Base-by-base conservation (phyloP, 2,888 invertebrate genomes). In the Bugula neritina region DNA sequence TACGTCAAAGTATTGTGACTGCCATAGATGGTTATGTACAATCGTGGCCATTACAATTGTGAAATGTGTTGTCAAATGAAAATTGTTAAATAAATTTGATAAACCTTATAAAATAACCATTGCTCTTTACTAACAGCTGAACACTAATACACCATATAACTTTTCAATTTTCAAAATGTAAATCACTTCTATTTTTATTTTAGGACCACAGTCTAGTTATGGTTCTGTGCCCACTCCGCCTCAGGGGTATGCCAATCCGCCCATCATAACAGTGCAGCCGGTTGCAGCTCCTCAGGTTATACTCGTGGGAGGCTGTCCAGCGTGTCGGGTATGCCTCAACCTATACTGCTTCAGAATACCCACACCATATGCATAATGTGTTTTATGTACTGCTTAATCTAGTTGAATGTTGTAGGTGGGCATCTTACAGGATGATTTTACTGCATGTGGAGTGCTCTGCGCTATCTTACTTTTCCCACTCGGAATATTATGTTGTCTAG, bases 381-480 rank as follows among this genome's bases (percentile, higher is more conserved):
- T n/a, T n/a, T n/a, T n/a, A n/a, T n/a, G n/a, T n/a, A n/a, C n/a
- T n/a, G n/a, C n/a, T n/a, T n/a, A n/a, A n/a, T n/a, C n/a, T n/a
- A n/a, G 29, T 27, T 69, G 21, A 3, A 17, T 17, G n/a, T 77
- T 78, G 21, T 79, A 88, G 88, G 85, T 93, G 73, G 94, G 94
- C 23, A 88, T 92, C 34, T 85, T 94, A 57, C 92, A 93, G 85
- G 93, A 93, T 78, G 92, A 93, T 80, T 94, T 90, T 83, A 91
- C 93, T 0, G 91, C 91, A 79, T 86, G 92, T 63, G 94, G 93
- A 72, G 87, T 94, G 21, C 85, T 91, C 72, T 93, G 93, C 84
- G 92, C 92, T 27, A 91, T 93, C 74, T 85, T 91, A 35, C 92
- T 91, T 84, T 94, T 94, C 81, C 94, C 94, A 0, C 71, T 93